Evolutionary conservation across 2,888 invertebrate species (phyloP), one percentile per base, ranked within the genome.

Genomic region (Dryobota labecula): DNA sequence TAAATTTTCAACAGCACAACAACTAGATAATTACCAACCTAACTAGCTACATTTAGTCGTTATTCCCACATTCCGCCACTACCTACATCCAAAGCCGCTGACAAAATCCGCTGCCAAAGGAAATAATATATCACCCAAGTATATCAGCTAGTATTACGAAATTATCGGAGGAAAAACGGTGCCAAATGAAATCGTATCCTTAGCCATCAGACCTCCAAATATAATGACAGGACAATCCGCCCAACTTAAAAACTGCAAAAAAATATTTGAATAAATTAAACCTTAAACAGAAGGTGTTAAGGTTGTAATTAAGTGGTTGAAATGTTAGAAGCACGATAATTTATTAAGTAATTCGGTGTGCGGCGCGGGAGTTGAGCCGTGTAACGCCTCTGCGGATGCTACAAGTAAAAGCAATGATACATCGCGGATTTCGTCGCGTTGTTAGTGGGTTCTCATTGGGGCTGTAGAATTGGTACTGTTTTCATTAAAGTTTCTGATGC

Each of bases 371-470:
- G 89, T 88, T 87, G 90, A 87, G 88, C 88, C 89, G 92, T 90
- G 91, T 84, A 92, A 91, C 91, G 91, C 91, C 91, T 87, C 91
- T 92, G 90, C 93, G 93, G 93, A 94, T 91, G 93, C 90, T 90
- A 90, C 90, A 91, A 92, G 92, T 92, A 93, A 93, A 94, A 92
- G 92, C 93, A 93, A 92, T 93, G 94, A 94, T 94, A 94, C 93
- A 91, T 91, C 91, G 93, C 90, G 91, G 89, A 90, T 92, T 93
- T 93, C 91, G 93, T 93, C 94, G 93, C 93, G 88, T 87, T 76
- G 76, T 78, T 83, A 88, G 20, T 88, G 45, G 73, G 71, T 87
- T 93, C 91, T 75, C 81, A 84, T 90, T 90, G 27, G 81, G 0
- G 43, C 87, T 76, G 7, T 13, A 4, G 2, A 11, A 65, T 83